These are phyloP conservation scores for Pampus argenteus DNA, from an alignment of 2,797 vertebrate genomes.

Conservation along the genomic window DNA sequence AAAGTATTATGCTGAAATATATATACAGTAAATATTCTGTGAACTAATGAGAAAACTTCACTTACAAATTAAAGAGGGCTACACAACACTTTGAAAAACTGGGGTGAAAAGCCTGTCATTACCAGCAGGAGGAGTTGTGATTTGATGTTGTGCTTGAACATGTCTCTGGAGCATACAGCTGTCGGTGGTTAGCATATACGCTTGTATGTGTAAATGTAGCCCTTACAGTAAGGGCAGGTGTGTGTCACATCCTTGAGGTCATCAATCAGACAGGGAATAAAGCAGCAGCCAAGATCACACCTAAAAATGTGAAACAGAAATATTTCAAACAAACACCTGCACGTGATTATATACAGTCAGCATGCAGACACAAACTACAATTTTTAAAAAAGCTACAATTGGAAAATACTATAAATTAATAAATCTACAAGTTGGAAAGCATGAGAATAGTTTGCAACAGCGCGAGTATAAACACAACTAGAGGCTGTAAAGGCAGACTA, in stretches of 20 bases:
- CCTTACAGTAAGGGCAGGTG: slow-evolving; percentile 98
- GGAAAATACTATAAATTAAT: no score
- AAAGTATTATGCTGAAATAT: slow-evolving; percentile 49
- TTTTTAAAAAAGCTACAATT: no score
- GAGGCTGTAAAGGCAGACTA: no score
- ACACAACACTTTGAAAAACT: slow-evolving; percentile 74
- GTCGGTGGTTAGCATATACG: slow-evolving; percentile 94
- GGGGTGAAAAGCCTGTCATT: slow-evolving; percentile 52
- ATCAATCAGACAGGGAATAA: slow-evolving; percentile 97
- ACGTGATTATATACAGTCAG: neutral
- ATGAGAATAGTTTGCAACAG: no score
- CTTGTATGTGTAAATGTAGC: slow-evolving; percentile 99
- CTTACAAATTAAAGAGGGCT: slow-evolving; percentile 63
- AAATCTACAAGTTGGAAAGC: no score
- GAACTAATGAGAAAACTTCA: slow-evolving; percentile 70
- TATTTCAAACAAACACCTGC: neutral
- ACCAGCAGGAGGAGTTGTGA: slow-evolving; percentile 67
- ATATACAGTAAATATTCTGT: slow-evolving; percentile 73
- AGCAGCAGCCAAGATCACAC: slow-evolving; percentile 97
- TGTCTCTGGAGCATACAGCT: slow-evolving; percentile 66
- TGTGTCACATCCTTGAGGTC: slow-evolving; percentile 99
- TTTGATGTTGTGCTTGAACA: slow-evolving; percentile 56
- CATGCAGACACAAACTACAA: no score
- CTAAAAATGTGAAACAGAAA: slow-evolving; percentile 73
- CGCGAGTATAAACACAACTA: no score